Evolutionary conservation across 2,113 vertebrate species (phyloP), one percentile per base, ranked within the genome.

Genomic region (Panthera tigris): DNA sequence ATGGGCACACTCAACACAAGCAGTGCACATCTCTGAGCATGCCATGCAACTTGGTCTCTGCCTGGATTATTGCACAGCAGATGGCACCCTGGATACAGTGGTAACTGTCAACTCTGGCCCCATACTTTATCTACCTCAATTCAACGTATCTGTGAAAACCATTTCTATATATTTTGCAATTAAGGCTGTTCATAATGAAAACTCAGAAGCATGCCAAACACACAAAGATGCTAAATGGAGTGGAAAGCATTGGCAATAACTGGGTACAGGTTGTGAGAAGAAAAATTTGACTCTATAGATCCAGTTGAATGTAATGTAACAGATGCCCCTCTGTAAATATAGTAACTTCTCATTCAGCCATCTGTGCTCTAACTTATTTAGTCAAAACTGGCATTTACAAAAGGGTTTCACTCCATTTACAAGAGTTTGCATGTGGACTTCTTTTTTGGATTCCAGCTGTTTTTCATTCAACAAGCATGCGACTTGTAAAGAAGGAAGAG

Each of bases 341-440:
- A 78, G 85, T 65, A 93, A 74, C 68, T 82, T 95, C 82, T 86
- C 76, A 78, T 81, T 87, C 82, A 69, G 41, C 95, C 95, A 93
- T 95, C 90, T 97, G 89, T 85, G 39, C 57, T 92, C n/a, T 66
- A 81, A 81, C 48, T 92, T 94, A 63, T 41, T 85, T 86, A 48
- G 78, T 89, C 39, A 81, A 95, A 97, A 78, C 65, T 95, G 29
- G 50, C 66, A 89, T 63, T 94, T 76, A 48, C 48, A 48, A 76
- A 66, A 66, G n/a, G 31, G 11, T 94, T 97, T 89, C 74, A 69
- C 33, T 92, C n/a, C 55, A 41, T 81, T 95, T 80, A 29, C 5
- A 48, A 61, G 19, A 4, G 45, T 88, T 71, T 45, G 25, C 9
- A 29, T 39, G n/a, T 41, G 36, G n/a, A 27, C 50, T 81, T 41